phyloP scores from a whole-genome alignment of 2,113 vertebrate genomes.

The Gobio gobio region DNA sequence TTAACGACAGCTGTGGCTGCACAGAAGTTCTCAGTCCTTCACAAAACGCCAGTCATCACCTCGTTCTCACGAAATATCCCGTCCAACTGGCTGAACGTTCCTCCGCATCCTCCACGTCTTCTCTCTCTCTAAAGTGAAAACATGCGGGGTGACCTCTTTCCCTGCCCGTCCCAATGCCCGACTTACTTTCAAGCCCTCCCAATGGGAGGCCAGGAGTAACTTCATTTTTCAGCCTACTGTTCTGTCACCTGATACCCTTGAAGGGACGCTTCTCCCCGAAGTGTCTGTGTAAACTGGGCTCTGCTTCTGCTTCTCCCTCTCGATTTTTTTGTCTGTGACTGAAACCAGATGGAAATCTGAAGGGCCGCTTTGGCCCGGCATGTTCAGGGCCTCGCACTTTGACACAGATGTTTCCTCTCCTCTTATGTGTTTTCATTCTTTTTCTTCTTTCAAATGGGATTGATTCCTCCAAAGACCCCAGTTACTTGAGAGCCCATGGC shows the following conservation, averaged over 20 bases:
- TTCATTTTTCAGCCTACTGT: constrained; percentile 33
- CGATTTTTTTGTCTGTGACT: constrained; percentile 12
- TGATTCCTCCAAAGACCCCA: constrained; percentile 27
- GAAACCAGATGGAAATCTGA: constrained; percentile 60
- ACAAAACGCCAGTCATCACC: constrained; percentile 40
- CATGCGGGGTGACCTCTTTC: not conserved
- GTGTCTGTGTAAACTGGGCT: constrained; percentile 46
- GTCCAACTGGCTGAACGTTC: not conserved
- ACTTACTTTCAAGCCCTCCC: constrained; percentile 38
- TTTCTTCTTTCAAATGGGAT: constrained; percentile 63
- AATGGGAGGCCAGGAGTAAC: constrained; percentile 6
- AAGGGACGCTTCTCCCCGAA: constrained; percentile 50
- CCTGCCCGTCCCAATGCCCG: not conserved
- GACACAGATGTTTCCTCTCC: constrained; percentile 67
- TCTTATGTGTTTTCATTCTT: constrained; percentile 44
- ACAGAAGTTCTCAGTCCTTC: constrained; percentile 50
- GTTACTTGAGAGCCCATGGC: not conserved
- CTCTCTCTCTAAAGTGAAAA: constrained; percentile 14
- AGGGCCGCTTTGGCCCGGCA: constrained; percentile 3
- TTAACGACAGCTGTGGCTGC: constrained; percentile 68
- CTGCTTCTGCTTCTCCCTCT: constrained; percentile 10
- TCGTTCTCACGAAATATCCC: not conserved
- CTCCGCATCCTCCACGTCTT: not conserved
- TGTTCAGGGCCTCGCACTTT: constrained; percentile 55
- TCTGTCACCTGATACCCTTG: constrained; percentile 70